Base-by-base conservation (phyloP, 2,797 vertebrate species). In the Oryzias sinensis region DNA sequence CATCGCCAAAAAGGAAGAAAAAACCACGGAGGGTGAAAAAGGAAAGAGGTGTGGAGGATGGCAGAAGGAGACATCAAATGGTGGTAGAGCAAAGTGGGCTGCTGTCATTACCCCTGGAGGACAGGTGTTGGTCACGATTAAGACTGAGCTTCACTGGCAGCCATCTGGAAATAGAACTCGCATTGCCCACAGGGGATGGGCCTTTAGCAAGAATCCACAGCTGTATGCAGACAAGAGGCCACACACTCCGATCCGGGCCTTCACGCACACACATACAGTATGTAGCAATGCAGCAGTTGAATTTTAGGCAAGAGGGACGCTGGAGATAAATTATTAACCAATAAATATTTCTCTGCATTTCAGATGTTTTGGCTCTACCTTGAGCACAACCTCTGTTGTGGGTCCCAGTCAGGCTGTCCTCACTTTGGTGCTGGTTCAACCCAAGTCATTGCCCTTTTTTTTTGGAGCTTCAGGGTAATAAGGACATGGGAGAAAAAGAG, bases 41-140 rank as follows among this genome's bases (percentile, higher is more conserved):
- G 53, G 62, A 78, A 57, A 67, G 60, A 74, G 72, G 76, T 67
- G 66, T 47, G 64, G 49, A 63, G 47, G 53, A 59, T 42, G 63
- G 53, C 5, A 42, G 77, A 79, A 77, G 69, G 64, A 86, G 70
- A 83, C 79, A 82, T 83, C 79, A 83, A 87, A 83, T 73, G 45
- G 65, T 48, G 50, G 65, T 43, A 37, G 55, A 55, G 74, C 60
- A 58, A 56, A 78, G 81, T 76, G 78, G 79, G 78, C 69, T 54
- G 62, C 73, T 79, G 77, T 76, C 76, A 73, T 81, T 86, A 74
- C 84, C 80, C 80, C 68, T 58, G 86, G 83, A 89, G 83, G 80
- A 81, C 84, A 89, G 82, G 79, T 88, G 87, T 80, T 84, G 84
- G 84, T 78, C 72, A 82, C 76, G 82, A 90, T 92, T 90, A 91